phyloP scores from a whole-genome alignment of 2,113 vertebrate species.

The Phylloscopus trochiloides region DNA sequence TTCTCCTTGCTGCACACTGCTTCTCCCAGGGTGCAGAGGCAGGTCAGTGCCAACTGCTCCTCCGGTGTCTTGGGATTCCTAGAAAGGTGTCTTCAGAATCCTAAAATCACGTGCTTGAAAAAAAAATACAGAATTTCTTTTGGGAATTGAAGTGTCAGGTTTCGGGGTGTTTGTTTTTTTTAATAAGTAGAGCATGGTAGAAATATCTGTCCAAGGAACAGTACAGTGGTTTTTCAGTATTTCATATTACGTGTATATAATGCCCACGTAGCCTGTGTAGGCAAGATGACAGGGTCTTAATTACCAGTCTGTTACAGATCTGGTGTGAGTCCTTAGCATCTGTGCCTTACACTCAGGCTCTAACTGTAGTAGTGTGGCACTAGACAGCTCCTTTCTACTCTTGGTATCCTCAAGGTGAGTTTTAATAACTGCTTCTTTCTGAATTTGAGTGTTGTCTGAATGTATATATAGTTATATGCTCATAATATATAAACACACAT shows the following conservation, averaged over 20 bases:
- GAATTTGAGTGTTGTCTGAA: background rate
- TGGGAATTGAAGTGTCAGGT: no score
- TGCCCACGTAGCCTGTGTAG: background rate
- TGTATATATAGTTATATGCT: background rate
- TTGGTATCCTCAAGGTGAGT: background rate
- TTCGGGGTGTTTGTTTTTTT: background rate
- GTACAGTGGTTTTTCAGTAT: background rate
- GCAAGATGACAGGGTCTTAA: background rate
- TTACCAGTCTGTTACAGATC: background rate
- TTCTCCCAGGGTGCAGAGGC: slow-evolving; percentile 96
- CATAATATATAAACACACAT: background rate
- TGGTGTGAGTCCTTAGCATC: background rate
- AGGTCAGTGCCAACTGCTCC: slow-evolving; percentile 72
- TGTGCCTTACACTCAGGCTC: background rate
- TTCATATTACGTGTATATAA: background rate
- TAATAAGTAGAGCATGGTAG: background rate
- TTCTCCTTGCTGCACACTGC: slow-evolving; percentile 96
- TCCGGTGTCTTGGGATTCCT: background rate
- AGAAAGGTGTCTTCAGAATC: background rate
- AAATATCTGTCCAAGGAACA: background rate
- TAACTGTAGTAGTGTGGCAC: background rate
- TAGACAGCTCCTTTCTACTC: background rate
- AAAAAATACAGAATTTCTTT: background rate
- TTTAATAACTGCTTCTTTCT: background rate
- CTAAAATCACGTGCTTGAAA: rapidly evolving